phyloP scores from a whole-genome alignment of 2,113 vertebrate genomes.

The Rhinolophus sinicus region DNA sequence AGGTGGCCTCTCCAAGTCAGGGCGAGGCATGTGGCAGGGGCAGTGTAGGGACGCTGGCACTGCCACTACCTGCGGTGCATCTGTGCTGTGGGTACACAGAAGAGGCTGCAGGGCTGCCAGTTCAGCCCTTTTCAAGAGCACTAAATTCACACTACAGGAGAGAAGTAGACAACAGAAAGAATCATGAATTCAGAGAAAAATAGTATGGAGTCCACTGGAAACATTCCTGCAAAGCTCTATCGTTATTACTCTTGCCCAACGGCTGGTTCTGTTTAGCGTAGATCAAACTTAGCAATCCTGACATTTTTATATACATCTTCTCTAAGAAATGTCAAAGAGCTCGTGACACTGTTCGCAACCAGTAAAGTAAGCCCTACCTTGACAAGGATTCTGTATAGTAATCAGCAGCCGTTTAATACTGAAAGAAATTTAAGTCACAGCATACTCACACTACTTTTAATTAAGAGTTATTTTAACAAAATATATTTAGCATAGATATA shows the following conservation, averaged over 20 bases:
- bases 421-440: not conserved
- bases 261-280: not conserved
- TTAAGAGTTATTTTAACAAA: not conserved
- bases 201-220: not conserved
- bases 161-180: constrained; percentile 67
- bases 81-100: constrained; percentile 12
- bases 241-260: not conserved
- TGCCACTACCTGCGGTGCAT: not conserved
- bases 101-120: constrained; percentile 39
- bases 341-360: not conserved
- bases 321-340: not conserved
- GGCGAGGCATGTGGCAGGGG: not conserved
- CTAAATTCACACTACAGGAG: constrained; percentile 63
- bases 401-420: not conserved
- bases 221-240: constrained; percentile 29
- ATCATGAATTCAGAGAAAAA: constrained; percentile 53
- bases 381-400: not conserved
- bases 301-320: not conserved
- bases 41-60: not conserved
- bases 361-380: not conserved
- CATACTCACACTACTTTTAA: not conserved
- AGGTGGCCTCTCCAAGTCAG: constrained; percentile 32
- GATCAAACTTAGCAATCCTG: not conserved
- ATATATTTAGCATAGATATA: not conserved
- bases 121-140: constrained; percentile 54